Evolutionary conservation across 2,888 invertebrate species (phyloP), one percentile per base, ranked within the genome.

Genomic region (Achlya flavicornis): DNA sequence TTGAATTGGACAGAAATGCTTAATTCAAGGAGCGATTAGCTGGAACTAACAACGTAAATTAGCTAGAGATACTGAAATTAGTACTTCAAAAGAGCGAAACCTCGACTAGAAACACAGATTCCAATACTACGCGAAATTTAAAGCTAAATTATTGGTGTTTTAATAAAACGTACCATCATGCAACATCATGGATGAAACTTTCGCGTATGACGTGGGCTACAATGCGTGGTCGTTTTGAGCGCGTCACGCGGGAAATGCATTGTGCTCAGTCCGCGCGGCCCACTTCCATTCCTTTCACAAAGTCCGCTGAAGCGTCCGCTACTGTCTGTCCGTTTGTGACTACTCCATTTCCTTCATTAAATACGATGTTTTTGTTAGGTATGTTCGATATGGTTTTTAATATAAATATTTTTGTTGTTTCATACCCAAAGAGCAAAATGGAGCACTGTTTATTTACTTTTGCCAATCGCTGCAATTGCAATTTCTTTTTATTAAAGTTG

Each of bases 261-360:
- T 90, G 90, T 91, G 69, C 80, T 72, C 65, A 66, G 75, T 73
- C 78, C 76, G 76, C 76, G 71, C 83, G 87, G 76, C 85, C 87
- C 83, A 86, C 84, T 88, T 88, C 80, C 83, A 76, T 83, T 80
- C 84, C 81, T 82, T 85, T 84, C 80, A 77, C 80, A 79, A 76
- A 81, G 83, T 80, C 79, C 76, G 72, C 67, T 80, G 76, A 77
- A 78, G 82, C 76, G 82, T 78, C 81, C 77, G 74, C 74, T 71
- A 67, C 76, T 79, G 79, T 76, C 80, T 73, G 73, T 73, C 73
- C 77, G 74, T 81, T 84, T 81, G 77, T 75, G 76, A 79, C 82
- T 81, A 79, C 76, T 83, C 80, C 78, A 83, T 87, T 87, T 85
- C 79, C 80, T 79, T 78, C 77, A 77, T 84, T 84, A 80, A 78